A percentile compares a stretch with the other conserved stretches of the same genome.
Evolutionary conservation across 1,140 invertebrate species (phyloP).

Genomic region (Caerostris extrusa): DNA sequence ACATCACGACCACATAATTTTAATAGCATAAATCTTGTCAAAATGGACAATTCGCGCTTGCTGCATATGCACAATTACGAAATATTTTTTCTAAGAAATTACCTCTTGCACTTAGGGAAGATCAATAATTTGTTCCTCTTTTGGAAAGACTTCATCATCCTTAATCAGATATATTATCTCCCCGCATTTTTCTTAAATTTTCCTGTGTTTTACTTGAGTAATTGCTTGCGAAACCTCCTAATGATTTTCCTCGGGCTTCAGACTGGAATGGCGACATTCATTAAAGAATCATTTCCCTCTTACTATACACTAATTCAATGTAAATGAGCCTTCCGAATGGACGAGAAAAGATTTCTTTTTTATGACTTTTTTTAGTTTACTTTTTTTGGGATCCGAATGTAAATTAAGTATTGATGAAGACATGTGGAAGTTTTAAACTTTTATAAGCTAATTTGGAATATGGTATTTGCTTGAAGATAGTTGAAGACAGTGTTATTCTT

Average conservation of each 20-base stretch:
- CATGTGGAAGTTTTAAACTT: neutral
- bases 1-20: too few species aligned
- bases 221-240: neutral
- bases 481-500: too few species aligned
- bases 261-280: neutral
- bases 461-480: too few species aligned
- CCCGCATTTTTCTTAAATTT: neutral
- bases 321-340: neutral
- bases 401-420: slow-evolving; percentile 3
- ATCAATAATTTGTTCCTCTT: too few species aligned
- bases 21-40: too few species aligned
- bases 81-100: too few species aligned
- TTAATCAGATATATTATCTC: neutral
- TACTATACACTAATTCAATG: neutral
- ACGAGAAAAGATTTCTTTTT: neutral
- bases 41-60: too few species aligned
- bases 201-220: slow-evolving; percentile 7
- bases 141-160: neutral
- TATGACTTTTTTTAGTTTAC: neutral
- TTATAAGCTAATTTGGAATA: too few species aligned
- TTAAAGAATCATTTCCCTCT: neutral
- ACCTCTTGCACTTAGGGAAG: too few species aligned
- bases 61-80: too few species aligned
- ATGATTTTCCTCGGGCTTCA: neutral
- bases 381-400: too few species aligned